Base-by-base conservation (phyloP, 2,888 invertebrate species). In the Drosophila koepferae region DNA sequence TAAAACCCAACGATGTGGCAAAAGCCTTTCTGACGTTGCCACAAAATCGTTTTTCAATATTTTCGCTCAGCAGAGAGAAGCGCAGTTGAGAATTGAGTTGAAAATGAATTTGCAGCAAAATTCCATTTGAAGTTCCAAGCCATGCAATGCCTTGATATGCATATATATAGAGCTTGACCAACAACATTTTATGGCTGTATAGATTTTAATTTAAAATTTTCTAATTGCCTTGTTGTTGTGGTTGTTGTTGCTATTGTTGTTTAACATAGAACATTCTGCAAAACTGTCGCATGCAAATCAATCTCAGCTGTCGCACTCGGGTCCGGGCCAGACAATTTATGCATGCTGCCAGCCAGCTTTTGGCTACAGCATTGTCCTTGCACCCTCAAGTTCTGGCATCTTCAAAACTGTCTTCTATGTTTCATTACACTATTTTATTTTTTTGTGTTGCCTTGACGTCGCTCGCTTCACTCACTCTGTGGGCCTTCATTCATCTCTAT, bases 1-100 rank as follows among this genome's bases (percentile, higher is more conserved):
- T 90, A 89, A 85, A 90, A 85, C 64, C 85, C 90, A 85, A 85
- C 90, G 90, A 85, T 85, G 90, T 85, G 84, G 87, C 89, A 89
- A 90, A 86, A 80, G 84, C 72, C 87, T 74, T 77, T 88, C 70
- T 83, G 71, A 74, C 54, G 69, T 71, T 69, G 63, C 90, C 84
- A 65, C 90, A 86, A 85, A 86, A 90, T 90, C 89, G 90, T 80
- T 85, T 86, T 77, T 86, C 89, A 86, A 89, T 90, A 90, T 80
- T 72, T 74, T 53, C 14, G 55, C 18, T 4, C 16, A 1, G 18
- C 2, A 23, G 41, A 60, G 40, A 8, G 14, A 6, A 18, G 28
- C 20, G 23, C 12, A 28, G 49, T 28, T 49, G 49, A 49, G 49
- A 6, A 31, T 49, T n/a, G 28, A 55, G 55, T n/a, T 16, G 31